phyloP scores from a whole-genome alignment of 2,888 invertebrate genomes.

The Trichogramma dendrolimi region DNA sequence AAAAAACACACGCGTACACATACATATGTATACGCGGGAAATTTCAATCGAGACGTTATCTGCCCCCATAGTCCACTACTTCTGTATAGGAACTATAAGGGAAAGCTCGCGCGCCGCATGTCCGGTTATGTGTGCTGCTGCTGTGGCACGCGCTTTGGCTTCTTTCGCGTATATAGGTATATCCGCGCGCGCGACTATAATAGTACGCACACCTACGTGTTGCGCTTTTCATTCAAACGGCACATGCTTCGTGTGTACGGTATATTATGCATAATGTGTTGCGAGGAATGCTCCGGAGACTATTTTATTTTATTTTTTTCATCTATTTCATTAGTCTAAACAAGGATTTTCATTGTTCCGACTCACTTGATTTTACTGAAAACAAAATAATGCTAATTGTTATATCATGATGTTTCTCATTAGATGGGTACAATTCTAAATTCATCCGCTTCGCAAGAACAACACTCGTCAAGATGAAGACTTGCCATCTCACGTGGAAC shows the following conservation, averaged over 20 bases:
- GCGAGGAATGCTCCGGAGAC: not conserved
- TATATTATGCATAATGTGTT: no score
- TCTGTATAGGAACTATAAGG: not conserved
- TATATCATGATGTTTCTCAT: no score
- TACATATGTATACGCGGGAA: not conserved
- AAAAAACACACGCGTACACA: no score
- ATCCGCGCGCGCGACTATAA: constrained; percentile 14
- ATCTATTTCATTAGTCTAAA: no score
- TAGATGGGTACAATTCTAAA: no score
- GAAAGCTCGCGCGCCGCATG: constrained; percentile 15
- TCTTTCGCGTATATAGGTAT: constrained; percentile 9
- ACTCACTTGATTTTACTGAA: no score
- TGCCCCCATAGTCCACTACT: not conserved
- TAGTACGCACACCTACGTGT: not conserved
- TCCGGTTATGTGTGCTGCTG: no score
- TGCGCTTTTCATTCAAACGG: not conserved
- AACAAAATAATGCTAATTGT: no score
- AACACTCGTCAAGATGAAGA: not conserved
- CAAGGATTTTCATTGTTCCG: no score
- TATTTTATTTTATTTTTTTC: no score
- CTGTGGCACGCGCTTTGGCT: not conserved
- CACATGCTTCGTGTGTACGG: not conserved
- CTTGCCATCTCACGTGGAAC: constrained; percentile 10
- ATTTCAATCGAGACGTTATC: constrained; percentile 11
- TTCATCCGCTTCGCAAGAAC: no score